A percentile compares a stretch with the other conserved stretches of the same genome.
phyloP scores from a whole-genome alignment of 2,113 vertebrate species.

The Osmerus mordax region DNA sequence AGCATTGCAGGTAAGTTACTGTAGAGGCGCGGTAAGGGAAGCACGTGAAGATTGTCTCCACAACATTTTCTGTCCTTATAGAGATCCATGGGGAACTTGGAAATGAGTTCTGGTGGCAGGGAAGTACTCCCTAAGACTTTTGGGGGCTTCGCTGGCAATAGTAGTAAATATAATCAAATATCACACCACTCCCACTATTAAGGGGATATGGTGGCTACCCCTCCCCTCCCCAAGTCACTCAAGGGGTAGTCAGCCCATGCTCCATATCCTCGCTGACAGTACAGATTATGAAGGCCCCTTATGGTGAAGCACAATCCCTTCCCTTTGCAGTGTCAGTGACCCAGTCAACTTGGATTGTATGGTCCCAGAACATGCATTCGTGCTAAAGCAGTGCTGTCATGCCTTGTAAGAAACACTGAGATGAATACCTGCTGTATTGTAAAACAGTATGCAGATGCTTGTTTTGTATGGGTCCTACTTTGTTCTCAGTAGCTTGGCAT shows the following conservation, averaged over 20 bases:
- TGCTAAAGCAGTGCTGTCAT: no score
- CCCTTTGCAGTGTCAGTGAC: neutral
- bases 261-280: neutral
- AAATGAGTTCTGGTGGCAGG: neutral
- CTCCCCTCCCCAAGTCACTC: slow-evolving; percentile 1
- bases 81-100: neutral
- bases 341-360: no score
- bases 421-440: no score
- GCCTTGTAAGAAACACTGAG: no score
- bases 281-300: neutral
- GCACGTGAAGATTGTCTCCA: slow-evolving; percentile 20
- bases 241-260: neutral
- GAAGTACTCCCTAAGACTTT: slow-evolving; percentile 33
- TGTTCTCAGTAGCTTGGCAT: no score
- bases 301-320: neutral
- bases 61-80: slow-evolving; percentile 8
- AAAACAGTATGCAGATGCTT: no score
- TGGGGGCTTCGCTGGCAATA: slow-evolving; percentile 46
- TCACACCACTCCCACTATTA: slow-evolving; percentile 1
- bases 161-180: slow-evolving; percentile 43
- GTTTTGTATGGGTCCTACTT: no score
- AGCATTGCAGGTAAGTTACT: slow-evolving; percentile 22
- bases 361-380: no score
- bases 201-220: neutral
- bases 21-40: slow-evolving; percentile 24